Conservation (phyloP, 2,888 invertebrate genomes). For the Gastracanthus pulcherrimus region DNA sequence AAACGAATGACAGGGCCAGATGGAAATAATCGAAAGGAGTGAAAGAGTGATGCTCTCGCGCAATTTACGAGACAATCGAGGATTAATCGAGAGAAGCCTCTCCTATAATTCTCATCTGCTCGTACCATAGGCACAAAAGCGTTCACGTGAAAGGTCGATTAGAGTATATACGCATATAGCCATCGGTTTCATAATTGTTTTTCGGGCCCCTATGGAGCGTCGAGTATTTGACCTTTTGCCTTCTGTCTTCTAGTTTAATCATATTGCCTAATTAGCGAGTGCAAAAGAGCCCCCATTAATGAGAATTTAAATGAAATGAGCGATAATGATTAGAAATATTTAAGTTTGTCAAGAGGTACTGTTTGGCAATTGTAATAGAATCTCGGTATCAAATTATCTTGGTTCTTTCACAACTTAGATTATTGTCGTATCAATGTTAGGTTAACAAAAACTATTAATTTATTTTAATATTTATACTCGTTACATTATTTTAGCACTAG, state of each 20-base stretch:
- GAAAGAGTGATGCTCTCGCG: no score
- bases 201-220: neutral
- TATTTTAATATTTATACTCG: no score
- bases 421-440: no score
- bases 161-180: neutral
- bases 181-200: constrained; percentile 23
- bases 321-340: no score
- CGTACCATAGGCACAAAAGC: neutral
- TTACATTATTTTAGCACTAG: no score
- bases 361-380: no score
- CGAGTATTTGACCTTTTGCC: constrained; percentile 27
- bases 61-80: neutral
- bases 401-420: no score
- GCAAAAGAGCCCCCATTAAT: no score
- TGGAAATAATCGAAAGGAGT: neutral
- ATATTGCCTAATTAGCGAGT: neutral
- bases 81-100: neutral
- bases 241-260: neutral
- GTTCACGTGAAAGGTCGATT: constrained; percentile 1
- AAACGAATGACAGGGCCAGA: neutral
- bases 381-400: no score
- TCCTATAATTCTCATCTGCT: neutral
- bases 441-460: no score
- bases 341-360: no score
- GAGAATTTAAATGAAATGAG: no score